phyloP scores from a whole-genome alignment of 2,888 invertebrate species.

The Eupeodes latifasciatus region DNA sequence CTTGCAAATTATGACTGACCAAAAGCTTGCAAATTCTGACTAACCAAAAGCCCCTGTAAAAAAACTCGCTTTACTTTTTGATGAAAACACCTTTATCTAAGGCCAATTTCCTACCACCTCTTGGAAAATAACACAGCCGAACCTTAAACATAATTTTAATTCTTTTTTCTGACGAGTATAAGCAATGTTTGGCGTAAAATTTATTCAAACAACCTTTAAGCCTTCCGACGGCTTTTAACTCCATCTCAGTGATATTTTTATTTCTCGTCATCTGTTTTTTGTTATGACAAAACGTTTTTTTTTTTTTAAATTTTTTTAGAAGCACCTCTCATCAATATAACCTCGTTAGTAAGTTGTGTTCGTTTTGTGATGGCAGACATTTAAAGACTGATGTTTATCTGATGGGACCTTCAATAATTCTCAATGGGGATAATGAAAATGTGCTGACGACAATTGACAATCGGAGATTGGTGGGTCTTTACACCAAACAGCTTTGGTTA shows the following conservation, averaged over 20 bases:
- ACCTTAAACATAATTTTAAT: too few relatives aligned
- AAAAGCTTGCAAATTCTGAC: too few relatives aligned
- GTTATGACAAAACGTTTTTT: conserved; percentile 44
- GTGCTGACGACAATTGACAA: conserved; percentile 74
- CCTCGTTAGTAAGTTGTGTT: conserved; percentile 55
- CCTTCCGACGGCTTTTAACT: conserved; percentile 29
- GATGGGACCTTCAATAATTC: conserved; percentile 51
- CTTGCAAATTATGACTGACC: too few relatives aligned
- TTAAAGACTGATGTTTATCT: conserved; percentile 53
- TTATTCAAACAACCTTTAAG: background rate
- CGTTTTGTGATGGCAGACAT: background rate
- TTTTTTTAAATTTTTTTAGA: conserved; percentile 32
- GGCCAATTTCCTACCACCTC: too few relatives aligned
- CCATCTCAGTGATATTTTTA: background rate
- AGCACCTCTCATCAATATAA: conserved; percentile 60
- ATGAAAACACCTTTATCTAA: too few relatives aligned
- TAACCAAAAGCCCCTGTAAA: too few relatives aligned
- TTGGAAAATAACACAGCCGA: too few relatives aligned
- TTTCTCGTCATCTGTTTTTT: conserved; percentile 10
- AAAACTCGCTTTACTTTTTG: too few relatives aligned
- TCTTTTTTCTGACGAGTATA: too few relatives aligned
- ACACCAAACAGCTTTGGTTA: conserved; percentile 25
- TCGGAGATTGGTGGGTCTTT: conserved; percentile 63
- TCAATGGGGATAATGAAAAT: conserved; percentile 64
- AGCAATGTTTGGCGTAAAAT: background rate